phyloP scores from a whole-genome alignment of 2,113 vertebrate species.

The Cromileptes altivelis region DNA sequence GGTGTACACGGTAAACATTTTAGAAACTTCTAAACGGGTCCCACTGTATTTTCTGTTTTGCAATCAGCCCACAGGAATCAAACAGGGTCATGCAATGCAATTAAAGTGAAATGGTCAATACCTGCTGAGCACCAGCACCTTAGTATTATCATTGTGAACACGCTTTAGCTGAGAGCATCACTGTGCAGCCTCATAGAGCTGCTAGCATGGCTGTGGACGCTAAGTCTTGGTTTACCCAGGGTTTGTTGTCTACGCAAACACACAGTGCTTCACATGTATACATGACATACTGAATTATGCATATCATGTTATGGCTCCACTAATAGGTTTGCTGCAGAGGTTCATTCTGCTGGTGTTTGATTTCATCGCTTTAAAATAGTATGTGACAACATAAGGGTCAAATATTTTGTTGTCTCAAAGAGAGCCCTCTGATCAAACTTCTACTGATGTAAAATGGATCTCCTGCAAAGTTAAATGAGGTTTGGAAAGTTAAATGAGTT shows the following conservation, averaged over 20 bases:
- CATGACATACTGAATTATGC: not conserved
- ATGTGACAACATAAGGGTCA: not conserved
- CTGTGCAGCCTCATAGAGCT: no score
- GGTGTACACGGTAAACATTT: no score
- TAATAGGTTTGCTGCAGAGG: not conserved
- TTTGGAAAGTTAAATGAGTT: slow-evolving; percentile 65
- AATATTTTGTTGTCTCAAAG: not conserved
- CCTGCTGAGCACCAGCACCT: not conserved
- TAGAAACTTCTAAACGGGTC: no score
- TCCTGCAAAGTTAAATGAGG: slow-evolving; percentile 43
- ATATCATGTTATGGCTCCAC: not conserved
- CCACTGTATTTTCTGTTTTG: no score
- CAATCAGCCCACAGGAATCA: no score
- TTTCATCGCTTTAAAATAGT: not conserved
- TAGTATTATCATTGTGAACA: not conserved
- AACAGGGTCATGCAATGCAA: no score
- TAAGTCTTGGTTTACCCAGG: no score
- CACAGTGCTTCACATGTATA: not conserved
- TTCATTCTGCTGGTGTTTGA: not conserved
- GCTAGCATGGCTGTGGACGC: no score
- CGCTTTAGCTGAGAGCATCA: no score
- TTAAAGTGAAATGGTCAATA: no score
- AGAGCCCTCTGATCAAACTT: slow-evolving; percentile 33
- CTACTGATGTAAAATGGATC: slow-evolving; percentile 24
- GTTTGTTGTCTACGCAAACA: not conserved